phyloP scores from a whole-genome alignment of 2,888 invertebrate species.

The Tetragonisca angustula region DNA sequence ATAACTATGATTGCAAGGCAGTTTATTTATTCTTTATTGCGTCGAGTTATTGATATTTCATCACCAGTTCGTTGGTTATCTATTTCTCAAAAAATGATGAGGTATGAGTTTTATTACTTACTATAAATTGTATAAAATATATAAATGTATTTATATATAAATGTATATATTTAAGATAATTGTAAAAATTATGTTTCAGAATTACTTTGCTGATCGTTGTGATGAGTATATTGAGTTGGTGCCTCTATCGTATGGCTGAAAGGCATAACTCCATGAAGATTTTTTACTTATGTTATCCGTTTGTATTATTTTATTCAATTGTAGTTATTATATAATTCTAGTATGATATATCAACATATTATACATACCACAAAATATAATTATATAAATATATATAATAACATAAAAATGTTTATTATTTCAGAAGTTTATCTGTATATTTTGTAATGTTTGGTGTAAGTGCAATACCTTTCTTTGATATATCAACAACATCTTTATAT shows the following conservation, averaged over 20 bases:
- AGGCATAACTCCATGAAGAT: slow-evolving; percentile 92
- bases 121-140: slow-evolving; percentile 80
- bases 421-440: slow-evolving; percentile 90
- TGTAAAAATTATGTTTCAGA: slow-evolving; percentile 83
- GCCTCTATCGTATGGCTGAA: slow-evolving; percentile 89
- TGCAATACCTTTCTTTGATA: slow-evolving; percentile 91
- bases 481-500: slow-evolving; percentile 82
- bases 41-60: slow-evolving; percentile 85
- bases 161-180: slow-evolving; percentile 5
- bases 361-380: background rate
- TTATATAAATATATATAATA: too few species aligned
- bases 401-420: slow-evolving; percentile 52
- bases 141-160: too few species aligned
- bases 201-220: slow-evolving; percentile 87
- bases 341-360: background rate
- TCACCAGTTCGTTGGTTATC: slow-evolving; percentile 83
- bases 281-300: slow-evolving; percentile 96
- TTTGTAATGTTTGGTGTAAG: slow-evolving; percentile 92
- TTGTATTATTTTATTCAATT: slow-evolving; percentile 85
- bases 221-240: slow-evolving; percentile 87
- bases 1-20: slow-evolving; percentile 92
- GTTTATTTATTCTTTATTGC: slow-evolving; percentile 88
- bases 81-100: slow-evolving; percentile 81
- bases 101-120: slow-evolving; percentile 84
- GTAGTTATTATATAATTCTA: slow-evolving; percentile 1